These are phyloP conservation scores for Drosophila takahashii DNA, from an alignment of 1,140 invertebrate species.

Conservation along the genomic window DNA sequence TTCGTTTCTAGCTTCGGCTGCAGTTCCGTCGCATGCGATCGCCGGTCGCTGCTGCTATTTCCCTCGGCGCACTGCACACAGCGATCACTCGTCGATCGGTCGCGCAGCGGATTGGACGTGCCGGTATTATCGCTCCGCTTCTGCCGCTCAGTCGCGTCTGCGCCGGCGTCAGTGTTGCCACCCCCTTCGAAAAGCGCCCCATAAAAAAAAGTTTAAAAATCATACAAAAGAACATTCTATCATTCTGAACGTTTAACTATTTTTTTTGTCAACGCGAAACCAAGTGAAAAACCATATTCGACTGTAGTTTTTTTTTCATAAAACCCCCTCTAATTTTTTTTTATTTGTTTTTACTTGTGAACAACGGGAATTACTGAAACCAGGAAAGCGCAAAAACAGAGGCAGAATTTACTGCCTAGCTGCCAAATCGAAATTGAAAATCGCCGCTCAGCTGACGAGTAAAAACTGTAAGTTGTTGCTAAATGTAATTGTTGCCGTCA, in stretches of 20 bases:
- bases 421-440: constrained; percentile 61
- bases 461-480: constrained; percentile 65
- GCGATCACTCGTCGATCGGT: constrained; percentile 76
- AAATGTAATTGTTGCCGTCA: constrained; percentile 45
- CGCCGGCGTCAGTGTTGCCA: constrained; percentile 10
- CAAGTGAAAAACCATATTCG: constrained; percentile 16
- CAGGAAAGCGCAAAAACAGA: constrained; percentile 1
- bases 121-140: constrained; percentile 7
- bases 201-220: neutral
- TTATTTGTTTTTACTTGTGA: constrained; percentile 36
- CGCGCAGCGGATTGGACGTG: constrained; percentile 62
- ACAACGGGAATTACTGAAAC: neutral
- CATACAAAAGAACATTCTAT: neutral
- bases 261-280: constrained; percentile 1
- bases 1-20: constrained; percentile 20
- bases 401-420: constrained; percentile 46
- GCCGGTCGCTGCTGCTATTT: constrained; percentile 21
- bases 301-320: constrained; percentile 14
- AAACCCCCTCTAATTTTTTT: constrained; percentile 23
- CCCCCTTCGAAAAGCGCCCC: constrained; percentile 3
- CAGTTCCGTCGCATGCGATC: constrained; percentile 15
- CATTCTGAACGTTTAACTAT: neutral
- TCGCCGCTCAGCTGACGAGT: constrained; percentile 49
- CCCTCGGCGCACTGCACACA: constrained; percentile 53
- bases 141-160: neutral